Evolutionary conservation across 2,888 invertebrate genomes (phyloP).

Genomic region (Dicycla oo): DNA sequence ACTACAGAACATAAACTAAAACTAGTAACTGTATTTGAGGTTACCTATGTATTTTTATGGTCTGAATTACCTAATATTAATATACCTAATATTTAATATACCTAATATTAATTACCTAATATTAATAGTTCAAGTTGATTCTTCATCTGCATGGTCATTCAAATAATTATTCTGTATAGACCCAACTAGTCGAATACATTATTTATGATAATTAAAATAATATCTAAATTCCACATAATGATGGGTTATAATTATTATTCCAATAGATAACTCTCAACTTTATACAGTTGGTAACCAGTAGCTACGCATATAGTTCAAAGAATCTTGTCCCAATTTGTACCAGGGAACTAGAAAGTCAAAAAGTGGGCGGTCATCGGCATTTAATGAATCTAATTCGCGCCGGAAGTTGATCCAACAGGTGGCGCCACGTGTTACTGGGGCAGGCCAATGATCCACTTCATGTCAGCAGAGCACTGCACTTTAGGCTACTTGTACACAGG

Average conservation of each 20-base stretch:
- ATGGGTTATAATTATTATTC: no score
- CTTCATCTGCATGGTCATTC: neutral
- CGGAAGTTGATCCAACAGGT: constrained; percentile 58
- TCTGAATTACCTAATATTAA: no score
- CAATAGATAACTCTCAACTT: neutral
- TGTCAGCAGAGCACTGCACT: constrained; percentile 29
- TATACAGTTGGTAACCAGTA: neutral
- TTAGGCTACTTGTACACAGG: neutral
- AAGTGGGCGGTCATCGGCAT: constrained; percentile 58
- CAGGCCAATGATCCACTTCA: constrained; percentile 52
- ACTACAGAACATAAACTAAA: neutral
- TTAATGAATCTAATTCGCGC: constrained; percentile 48
- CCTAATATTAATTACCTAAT: no score
- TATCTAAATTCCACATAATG: no score
- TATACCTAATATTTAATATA: no score
- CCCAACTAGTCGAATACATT: no score
- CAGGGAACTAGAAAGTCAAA: constrained; percentile 42
- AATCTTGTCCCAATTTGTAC: constrained; percentile 33
- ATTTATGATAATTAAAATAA: neutral
- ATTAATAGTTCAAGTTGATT: no score
- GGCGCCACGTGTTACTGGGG: constrained; percentile 55
- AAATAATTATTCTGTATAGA: neutral
- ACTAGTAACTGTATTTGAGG: no score
- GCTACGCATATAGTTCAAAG: constrained; percentile 4
- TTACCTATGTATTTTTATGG: no score